Evolutionary conservation across 2,113 vertebrate species (phyloP).

Genomic region (Puffinus mauretanicus): DNA sequence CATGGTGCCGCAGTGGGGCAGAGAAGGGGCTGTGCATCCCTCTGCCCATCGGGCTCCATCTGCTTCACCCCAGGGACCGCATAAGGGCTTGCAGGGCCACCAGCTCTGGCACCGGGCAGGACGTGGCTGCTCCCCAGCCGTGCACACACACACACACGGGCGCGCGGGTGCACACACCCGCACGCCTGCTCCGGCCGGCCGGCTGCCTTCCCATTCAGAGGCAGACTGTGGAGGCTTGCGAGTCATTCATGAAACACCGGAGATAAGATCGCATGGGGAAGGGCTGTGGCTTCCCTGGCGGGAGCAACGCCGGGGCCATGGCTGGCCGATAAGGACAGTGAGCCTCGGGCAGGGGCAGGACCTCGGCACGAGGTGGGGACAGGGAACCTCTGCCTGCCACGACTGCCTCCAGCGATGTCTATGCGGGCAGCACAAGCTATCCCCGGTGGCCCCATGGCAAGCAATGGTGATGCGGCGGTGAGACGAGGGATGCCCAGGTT

Average conservation of each 20-base stretch:
- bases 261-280: not conserved
- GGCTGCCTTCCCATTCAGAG: not conserved
- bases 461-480: accelerated
- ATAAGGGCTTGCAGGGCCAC: not conserved
- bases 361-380: not conserved
- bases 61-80: not conserved
- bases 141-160: too few species aligned
- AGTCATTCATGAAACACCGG: not conserved
- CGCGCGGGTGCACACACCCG: accelerated
- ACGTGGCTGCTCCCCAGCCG: not conserved
- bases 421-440: not conserved
- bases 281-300: not conserved
- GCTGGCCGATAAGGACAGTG: accelerated
- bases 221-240: not conserved
- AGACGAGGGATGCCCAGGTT: not conserved
- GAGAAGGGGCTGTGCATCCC: not conserved
- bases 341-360: not conserved
- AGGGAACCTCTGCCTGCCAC: not conserved
- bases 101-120: not conserved
- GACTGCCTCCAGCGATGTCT: not conserved
- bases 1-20: accelerated
- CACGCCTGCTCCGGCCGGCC: not conserved
- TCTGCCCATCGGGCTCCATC: not conserved
- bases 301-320: not conserved
- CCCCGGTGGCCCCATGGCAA: not conserved